These are phyloP conservation scores for Falco novaeseelandiae DNA, from an alignment of 2,797 vertebrate genomes.

Conservation along the genomic window DNA sequence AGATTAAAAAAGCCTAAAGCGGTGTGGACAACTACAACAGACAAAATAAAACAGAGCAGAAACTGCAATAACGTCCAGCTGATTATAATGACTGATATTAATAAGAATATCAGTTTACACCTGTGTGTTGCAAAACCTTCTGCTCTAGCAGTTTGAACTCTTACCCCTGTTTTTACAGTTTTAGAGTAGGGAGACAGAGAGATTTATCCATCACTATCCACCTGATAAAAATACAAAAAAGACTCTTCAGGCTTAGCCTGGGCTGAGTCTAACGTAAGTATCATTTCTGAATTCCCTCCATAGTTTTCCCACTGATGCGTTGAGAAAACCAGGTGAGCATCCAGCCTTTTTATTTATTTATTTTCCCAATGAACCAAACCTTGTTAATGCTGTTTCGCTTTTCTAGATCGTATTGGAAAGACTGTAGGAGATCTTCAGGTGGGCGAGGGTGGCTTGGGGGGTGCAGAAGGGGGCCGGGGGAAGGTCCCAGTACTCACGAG, in stretches of 20 bases:
- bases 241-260: background rate
- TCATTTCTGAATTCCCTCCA: background rate
- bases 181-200: background rate
- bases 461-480: background rate
- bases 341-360: background rate
- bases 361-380: too few relatives aligned
- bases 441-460: background rate
- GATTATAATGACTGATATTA: background rate
- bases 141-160: background rate
- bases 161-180: background rate
- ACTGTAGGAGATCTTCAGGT: accelerated
- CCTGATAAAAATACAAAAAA: background rate
- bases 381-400: background rate
- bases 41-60: background rate
- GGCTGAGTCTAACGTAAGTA: too few relatives aligned
- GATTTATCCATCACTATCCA: background rate
- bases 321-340: background rate
- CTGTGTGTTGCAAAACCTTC: background rate
- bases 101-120: background rate
- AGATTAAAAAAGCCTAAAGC: background rate
- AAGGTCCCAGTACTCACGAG: slow-evolving; percentile 77
- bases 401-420: background rate
- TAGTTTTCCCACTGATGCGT: accelerated
- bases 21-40: accelerated
- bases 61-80: background rate